phyloP scores from a whole-genome alignment of 2,113 vertebrate genomes.

The Neotoma lepida region DNA sequence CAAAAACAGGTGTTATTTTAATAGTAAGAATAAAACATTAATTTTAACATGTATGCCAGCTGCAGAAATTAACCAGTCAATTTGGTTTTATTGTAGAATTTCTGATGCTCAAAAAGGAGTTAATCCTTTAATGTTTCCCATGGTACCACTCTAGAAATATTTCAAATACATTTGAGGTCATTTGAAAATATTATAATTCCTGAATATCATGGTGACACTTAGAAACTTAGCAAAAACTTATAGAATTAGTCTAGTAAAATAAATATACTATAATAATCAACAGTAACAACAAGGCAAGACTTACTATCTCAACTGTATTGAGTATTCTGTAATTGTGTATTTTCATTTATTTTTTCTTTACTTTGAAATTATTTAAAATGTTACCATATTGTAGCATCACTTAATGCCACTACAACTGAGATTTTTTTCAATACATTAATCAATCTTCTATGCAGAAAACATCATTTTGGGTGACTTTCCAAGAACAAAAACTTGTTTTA shows the following conservation, averaged over 20 bases:
- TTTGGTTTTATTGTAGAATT: not conserved
- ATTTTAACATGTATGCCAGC: not conserved
- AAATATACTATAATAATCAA: not conserved
- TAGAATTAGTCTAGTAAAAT: slow-evolving; percentile 11
- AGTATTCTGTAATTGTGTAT: not conserved
- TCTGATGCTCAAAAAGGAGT: too few relatives aligned
- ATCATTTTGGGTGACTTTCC: not conserved
- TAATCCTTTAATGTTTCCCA: too few relatives aligned
- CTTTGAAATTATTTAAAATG: not conserved
- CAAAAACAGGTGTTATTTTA: not conserved
- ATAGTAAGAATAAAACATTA: not conserved
- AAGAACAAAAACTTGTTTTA: not conserved
- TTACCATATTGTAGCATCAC: not conserved
- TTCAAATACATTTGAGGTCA: slow-evolving; percentile 40
- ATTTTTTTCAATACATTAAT: not conserved
- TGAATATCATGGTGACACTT: slow-evolving; percentile 1
- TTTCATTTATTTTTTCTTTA: not conserved
- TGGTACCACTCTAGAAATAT: slow-evolving; percentile 39
- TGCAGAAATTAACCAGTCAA: slow-evolving; percentile 14
- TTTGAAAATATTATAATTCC: slow-evolving; percentile 38
- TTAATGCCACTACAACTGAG: not conserved
- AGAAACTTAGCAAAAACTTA: not conserved
- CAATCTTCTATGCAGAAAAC: not conserved
- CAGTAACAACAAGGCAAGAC: not conserved
- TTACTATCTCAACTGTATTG: not conserved